Evolutionary conservation across 2,888 invertebrate species (phyloP), one percentile per base, ranked within the genome.

Genomic region (Amiota mariae): DNA sequence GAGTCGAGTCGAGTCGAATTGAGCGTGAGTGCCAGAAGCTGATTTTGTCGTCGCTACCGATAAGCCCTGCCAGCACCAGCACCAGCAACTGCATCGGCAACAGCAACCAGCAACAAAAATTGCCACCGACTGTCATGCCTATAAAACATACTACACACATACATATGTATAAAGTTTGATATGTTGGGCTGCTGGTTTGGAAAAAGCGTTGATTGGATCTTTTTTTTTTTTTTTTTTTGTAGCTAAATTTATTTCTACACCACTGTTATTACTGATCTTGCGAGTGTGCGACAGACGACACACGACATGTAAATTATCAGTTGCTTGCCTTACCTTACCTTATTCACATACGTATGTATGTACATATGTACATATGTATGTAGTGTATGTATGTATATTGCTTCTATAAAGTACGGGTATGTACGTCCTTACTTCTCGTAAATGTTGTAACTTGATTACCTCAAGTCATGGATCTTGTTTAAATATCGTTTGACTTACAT

Each of bases 11-110:
- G 24, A 24, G 71, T 71, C 59, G 77, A 36, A 24, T 24, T 24
- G 24, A 78, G 81, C 87, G 88, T 87, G 88, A 87, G 87, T 87
- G 87, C 86, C 88, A 87, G 88, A 87, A 88, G 88, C 87, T 83
- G 82, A 77, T 74, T 77, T 74, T 81, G 79, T 80, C 80, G 73
- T 76, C 76, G 87, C 87, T 87, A 85, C 88, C 84, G 88, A 87
- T 88, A 87, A 88, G 85, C 36, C 36, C 36, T 36, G 24, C 24
- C 87, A 81, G 77, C 80, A 71, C 46, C 78, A 72, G 9, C 77
- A 74, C 46, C 70, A 70, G 66, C 49, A 24, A 9, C 67, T 57
- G 63, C 64, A n/a, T 13, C 57, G 20, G 57, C 68, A 70, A 57
- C 70, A 12, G 51, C 59, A 46, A 54, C 63, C 57, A n/a, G 10